These are phyloP conservation scores for Dinocampus coccinellae DNA, from an alignment of 2,888 invertebrate species.

Conservation along the genomic window DNA sequence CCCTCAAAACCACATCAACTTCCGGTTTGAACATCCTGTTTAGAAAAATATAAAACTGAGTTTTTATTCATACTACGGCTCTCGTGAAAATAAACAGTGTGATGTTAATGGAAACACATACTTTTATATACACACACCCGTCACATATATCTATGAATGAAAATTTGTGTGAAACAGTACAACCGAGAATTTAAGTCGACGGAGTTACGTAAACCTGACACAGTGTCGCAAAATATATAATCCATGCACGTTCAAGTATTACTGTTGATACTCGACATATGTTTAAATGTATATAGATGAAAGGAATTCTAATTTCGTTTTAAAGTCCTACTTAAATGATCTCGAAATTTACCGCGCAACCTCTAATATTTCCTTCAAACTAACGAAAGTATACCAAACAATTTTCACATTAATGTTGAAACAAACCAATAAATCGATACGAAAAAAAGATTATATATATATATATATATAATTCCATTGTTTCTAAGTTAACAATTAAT, in stretches of 20 bases:
- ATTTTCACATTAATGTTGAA: neutral
- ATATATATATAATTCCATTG: neutral
- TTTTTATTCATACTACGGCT: neutral
- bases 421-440: neutral
- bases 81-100: neutral
- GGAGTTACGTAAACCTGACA: constrained; percentile 25
- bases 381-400: neutral
- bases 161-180: neutral
- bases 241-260: constrained; percentile 9
- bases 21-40: constrained; percentile 60
- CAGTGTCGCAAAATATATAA: constrained; percentile 15
- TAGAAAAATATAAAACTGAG: constrained; percentile 11
- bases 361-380: neutral
- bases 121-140: neutral
- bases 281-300: neutral
- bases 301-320: constrained; percentile 26
- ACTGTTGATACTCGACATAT: neutral
- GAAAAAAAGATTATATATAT: neutral
- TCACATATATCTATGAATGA: constrained; percentile 13
- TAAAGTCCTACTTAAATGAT: constrained; percentile 19
- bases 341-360: neutral
- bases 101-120: neutral
- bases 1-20: constrained; percentile 32
- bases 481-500: neutral
- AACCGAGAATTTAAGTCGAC: constrained; percentile 14